These are phyloP conservation scores for Sarcoramphus papa DNA, from an alignment of 2,797 vertebrate genomes.

Conservation along the genomic window DNA sequence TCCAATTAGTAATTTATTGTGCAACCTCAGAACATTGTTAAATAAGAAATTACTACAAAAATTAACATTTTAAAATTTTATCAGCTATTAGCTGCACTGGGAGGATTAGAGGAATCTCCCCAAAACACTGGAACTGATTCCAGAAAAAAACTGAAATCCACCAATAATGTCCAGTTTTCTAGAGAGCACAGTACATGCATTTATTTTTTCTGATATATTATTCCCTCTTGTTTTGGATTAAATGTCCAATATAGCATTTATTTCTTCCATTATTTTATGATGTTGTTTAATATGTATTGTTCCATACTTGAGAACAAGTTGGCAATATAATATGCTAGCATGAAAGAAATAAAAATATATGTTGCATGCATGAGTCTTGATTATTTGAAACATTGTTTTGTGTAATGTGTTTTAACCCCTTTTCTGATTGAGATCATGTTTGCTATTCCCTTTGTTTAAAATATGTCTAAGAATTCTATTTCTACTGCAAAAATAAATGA, in stretches of 20 bases:
- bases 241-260: background rate
- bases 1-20: background rate
- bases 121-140: background rate
- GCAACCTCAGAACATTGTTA: background rate
- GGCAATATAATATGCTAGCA: background rate
- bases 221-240: background rate
- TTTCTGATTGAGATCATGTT: slow-evolving; percentile 69
- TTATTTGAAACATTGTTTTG: slow-evolving; percentile 53
- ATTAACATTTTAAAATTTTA: background rate
- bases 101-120: background rate
- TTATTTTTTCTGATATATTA: background rate
- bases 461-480: slow-evolving; percentile 85
- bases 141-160: background rate
- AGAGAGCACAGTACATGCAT: background rate
- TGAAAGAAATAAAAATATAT: slow-evolving; percentile 39
- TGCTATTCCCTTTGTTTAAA: slow-evolving; percentile 76
- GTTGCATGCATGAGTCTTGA: background rate
- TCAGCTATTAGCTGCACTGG: background rate
- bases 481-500: slow-evolving; percentile 96
- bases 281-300: background rate
- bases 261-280: slow-evolving; percentile 14
- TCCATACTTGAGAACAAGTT: background rate
- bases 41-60: background rate
- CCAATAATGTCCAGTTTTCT: background rate
- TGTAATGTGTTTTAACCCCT: slow-evolving; percentile 65